Evolutionary conservation across 2,888 invertebrate genomes (phyloP).

Genomic region (Phaedon cochleariae): DNA sequence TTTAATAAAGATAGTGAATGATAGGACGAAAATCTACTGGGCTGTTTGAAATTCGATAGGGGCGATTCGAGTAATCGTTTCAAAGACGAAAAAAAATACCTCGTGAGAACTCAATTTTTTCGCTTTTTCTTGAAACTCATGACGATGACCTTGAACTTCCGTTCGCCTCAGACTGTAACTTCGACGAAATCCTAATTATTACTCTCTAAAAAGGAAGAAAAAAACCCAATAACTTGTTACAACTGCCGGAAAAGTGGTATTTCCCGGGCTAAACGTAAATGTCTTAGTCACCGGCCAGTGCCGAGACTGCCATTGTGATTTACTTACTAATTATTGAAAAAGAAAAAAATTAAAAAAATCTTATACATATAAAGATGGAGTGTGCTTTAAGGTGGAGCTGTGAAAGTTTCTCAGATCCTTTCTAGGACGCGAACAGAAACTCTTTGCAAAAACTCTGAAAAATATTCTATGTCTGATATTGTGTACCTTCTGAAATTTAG

Average conservation of each 20-base stretch:
- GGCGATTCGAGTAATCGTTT: too few relatives aligned
- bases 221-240: slow-evolving; percentile 25
- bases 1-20: too few relatives aligned
- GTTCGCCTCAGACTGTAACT: slow-evolving; percentile 18
- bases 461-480: slow-evolving; percentile 61
- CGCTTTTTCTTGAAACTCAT: too few relatives aligned
- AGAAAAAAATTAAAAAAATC: slow-evolving; percentile 28
- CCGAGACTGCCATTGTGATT: slow-evolving; percentile 55
- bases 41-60: too few relatives aligned
- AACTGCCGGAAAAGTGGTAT: slow-evolving; percentile 38
- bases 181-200: slow-evolving; percentile 22
- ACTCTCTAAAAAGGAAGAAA: slow-evolving; percentile 28
- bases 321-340: slow-evolving; percentile 51
- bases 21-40: too few relatives aligned
- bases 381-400: slow-evolving; percentile 54
- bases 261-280: slow-evolving; percentile 22
- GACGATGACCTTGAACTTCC: too few relatives aligned
- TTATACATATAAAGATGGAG: slow-evolving; percentile 49
- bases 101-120: too few relatives aligned
- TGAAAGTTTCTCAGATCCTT: slow-evolving; percentile 36
- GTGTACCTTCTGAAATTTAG: slow-evolving; percentile 59
- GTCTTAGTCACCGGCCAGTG: slow-evolving; percentile 37
- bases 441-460: slow-evolving; percentile 32
- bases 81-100: too few relatives aligned
- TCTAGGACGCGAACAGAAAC: slow-evolving; percentile 28